These are phyloP conservation scores for Hippopotamus amphibius DNA, from an alignment of 2,113 vertebrate genomes.

Conservation along the genomic window DNA sequence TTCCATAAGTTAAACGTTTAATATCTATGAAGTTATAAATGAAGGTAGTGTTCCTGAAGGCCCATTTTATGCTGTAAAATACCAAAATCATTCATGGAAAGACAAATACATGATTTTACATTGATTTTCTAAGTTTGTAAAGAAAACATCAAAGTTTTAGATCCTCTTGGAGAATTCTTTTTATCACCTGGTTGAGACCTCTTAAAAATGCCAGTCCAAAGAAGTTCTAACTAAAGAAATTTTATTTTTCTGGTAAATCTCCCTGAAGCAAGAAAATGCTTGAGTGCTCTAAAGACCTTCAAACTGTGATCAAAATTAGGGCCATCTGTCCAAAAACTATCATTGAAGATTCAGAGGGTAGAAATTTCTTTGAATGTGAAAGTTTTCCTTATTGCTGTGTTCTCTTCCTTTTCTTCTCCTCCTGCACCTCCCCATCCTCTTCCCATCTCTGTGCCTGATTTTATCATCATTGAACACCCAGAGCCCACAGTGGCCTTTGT, in stretches of 20 bases:
- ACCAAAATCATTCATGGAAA: not conserved
- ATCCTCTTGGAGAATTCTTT: not conserved
- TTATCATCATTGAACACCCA: not conserved
- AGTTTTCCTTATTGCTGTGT: not conserved
- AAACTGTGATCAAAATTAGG: conserved; percentile 60
- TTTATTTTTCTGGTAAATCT: conserved; percentile 61
- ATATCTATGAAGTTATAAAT: conserved; percentile 25
- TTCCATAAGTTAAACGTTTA: conserved; percentile 34
- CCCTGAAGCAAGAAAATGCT: conserved; percentile 30
- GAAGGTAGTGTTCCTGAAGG: not conserved
- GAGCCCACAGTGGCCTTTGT: not conserved
- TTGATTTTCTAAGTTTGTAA: not conserved
- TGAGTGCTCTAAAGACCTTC: conserved; percentile 43
- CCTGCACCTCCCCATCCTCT: not conserved
- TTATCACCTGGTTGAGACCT: not conserved
- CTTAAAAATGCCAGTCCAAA: conserved; percentile 54
- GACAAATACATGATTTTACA: not conserved
- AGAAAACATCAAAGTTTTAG: conserved; percentile 6
- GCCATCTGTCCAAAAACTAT: conserved; percentile 23
- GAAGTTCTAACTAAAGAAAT: conserved; percentile 39
- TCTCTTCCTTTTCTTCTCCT: not conserved
- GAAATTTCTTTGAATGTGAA: conserved; percentile 13
- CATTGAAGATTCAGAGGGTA: not conserved
- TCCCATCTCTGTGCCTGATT: not conserved
- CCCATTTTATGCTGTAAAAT: conserved; percentile 10